Percentiles rank a stretch among this genome's conserved stretches.
Conservation (phyloP, 2,113 vertebrate species). For the Tringa solitaria region DNA sequence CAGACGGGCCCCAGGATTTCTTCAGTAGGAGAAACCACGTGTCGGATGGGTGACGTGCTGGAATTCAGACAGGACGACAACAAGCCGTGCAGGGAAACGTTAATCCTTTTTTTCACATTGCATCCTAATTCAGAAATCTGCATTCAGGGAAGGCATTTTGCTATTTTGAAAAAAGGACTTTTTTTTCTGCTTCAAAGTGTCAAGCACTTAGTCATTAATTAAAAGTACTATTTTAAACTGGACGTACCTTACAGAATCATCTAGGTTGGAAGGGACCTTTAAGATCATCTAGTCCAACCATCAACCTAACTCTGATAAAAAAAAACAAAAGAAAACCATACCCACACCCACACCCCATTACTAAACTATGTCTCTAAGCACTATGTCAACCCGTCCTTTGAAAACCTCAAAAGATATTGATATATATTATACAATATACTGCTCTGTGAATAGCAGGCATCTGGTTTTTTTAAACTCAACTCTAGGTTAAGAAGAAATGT, state of each 20-base stretch:
- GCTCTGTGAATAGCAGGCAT: background rate
- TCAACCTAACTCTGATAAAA: too few species aligned
- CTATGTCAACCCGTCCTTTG: too few species aligned
- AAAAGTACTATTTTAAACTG: background rate
- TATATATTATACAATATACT: background rate
- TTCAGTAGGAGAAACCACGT: background rate
- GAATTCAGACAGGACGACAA: background rate
- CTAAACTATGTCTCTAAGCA: too few species aligned
- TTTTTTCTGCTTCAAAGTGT: background rate
- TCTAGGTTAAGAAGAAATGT: background rate
- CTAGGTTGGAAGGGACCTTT: too few species aligned
- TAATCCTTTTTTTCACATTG: background rate
- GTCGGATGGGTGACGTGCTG: background rate
- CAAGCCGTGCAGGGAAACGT: too few species aligned
- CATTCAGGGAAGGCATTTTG: background rate
- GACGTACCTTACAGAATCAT: too few species aligned
- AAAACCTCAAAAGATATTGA: too few species aligned
- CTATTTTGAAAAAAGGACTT: background rate
- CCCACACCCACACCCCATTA: too few species aligned
- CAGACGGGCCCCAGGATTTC: background rate
- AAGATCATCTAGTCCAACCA: too few species aligned
- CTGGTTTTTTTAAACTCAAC: background rate
- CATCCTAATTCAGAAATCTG: background rate
- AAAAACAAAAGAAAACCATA: too few species aligned
- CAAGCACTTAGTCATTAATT: background rate